Percentiles rank a stretch among this genome's conserved stretches.
Evolutionary conservation across 1,140 invertebrate species (phyloP).

Genomic region (Eriocheir sinensis): DNA sequence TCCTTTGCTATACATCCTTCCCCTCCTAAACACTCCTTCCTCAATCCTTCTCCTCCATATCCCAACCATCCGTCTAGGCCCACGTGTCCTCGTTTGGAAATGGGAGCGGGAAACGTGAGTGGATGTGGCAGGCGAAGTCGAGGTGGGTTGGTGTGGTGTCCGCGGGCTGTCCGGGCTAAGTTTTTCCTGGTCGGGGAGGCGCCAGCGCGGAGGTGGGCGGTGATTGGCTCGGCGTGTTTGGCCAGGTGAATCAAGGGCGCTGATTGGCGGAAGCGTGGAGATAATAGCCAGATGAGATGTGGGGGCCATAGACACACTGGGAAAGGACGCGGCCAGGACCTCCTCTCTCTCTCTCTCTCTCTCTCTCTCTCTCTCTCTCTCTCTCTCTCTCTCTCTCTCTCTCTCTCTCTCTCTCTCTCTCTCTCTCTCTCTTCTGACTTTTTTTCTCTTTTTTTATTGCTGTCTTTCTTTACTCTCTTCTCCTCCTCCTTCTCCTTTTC

Average conservation of each 20-base stretch:
- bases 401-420: not conserved
- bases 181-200: too few relatives aligned
- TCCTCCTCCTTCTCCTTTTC: not conserved
- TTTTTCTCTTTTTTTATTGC: not conserved
- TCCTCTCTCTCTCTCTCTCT: not conserved
- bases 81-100: not conserved
- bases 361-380: not conserved
- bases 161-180: too few relatives aligned
- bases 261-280: constrained; percentile 40
- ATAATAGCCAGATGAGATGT: constrained; percentile 47
- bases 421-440: constrained; percentile 1
- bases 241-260: constrained; percentile 15
- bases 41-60: too few relatives aligned
- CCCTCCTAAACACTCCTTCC: too few relatives aligned
- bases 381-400: constrained; percentile 42
- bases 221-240: constrained; percentile 44
- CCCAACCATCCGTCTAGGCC: too few relatives aligned
- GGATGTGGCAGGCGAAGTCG: not conserved
- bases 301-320: constrained; percentile 35
- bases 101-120: too few relatives aligned
- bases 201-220: not conserved
- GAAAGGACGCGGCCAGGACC: not conserved
- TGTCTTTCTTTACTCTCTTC: not conserved
- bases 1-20: too few relatives aligned
- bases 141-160: not conserved